These are phyloP conservation scores for Amazona ochrocephala DNA, from an alignment of 2,797 vertebrate species.

Conservation along the genomic window DNA sequence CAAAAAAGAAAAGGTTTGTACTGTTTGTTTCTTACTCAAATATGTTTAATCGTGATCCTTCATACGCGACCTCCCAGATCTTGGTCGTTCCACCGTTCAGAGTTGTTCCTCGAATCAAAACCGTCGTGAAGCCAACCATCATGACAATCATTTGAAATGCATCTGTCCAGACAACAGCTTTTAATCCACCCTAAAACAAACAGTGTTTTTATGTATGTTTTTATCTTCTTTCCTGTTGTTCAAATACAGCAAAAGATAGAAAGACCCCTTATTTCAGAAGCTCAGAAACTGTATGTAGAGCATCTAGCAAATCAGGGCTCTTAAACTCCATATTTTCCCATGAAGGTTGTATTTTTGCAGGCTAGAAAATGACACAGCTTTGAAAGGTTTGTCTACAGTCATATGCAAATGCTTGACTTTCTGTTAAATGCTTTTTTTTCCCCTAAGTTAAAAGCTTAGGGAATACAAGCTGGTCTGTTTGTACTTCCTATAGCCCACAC, in stretches of 20 bases:
- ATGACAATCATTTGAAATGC: conserved; percentile 89
- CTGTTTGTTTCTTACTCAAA: conserved; percentile 77
- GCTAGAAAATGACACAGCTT: background rate
- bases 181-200: conserved; percentile 81
- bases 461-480: background rate
- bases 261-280: background rate
- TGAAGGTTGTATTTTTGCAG: background rate
- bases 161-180: conserved; percentile 89
- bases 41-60: conserved; percentile 79
- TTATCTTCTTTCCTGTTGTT: background rate
- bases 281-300: background rate
- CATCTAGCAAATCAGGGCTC: background rate
- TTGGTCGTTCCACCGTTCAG: conserved; percentile 71
- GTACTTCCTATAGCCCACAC: background rate
- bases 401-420: background rate
- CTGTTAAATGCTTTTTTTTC: background rate
- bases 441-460: background rate
- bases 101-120: conserved; percentile 80
- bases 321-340: background rate
- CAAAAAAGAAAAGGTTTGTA: background rate
- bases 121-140: conserved; percentile 82
- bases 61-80: conserved; percentile 78
- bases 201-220: background rate
- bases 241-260: background rate
- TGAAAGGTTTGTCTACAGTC: background rate